Evolutionary conservation across 2,888 invertebrate species (phyloP).

Genomic region (Eristalis tenax): DNA sequence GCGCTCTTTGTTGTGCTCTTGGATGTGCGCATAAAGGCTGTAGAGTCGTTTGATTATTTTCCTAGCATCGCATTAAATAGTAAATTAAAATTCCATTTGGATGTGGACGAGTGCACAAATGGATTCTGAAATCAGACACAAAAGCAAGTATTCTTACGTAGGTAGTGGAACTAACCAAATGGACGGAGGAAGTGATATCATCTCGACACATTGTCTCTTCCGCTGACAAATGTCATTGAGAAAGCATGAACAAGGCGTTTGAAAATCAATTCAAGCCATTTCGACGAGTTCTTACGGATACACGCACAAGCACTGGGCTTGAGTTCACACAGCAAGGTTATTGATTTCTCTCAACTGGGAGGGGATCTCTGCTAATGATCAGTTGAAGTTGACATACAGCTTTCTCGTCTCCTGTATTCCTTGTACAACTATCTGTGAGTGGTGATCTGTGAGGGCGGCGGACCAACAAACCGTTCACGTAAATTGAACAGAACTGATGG

Average conservation of each 20-base stretch:
- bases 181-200: not conserved
- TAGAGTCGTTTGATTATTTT: constrained; percentile 2
- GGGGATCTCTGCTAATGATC: too few relatives aligned
- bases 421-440: too few relatives aligned
- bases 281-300: too few relatives aligned
- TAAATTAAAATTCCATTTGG: constrained; percentile 32
- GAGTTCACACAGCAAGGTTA: too few relatives aligned
- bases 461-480: too few relatives aligned
- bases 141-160: not conserved
- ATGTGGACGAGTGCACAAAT: not conserved
- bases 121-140: not conserved
- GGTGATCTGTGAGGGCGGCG: too few relatives aligned
- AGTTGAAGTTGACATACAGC: too few relatives aligned
- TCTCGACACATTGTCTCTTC: not conserved
- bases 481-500: too few relatives aligned
- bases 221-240: not conserved
- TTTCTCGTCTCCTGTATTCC: too few relatives aligned
- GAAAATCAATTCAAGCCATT: not conserved
- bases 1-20: constrained; percentile 37
- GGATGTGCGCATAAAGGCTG: constrained; percentile 22
- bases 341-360: too few relatives aligned
- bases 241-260: not conserved
- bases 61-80: constrained; percentile 5
- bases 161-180: not conserved
- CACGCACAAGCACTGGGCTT: too few relatives aligned